Conservation (phyloP, 2,113 vertebrate genomes). For the Leptosomus discolor region DNA sequence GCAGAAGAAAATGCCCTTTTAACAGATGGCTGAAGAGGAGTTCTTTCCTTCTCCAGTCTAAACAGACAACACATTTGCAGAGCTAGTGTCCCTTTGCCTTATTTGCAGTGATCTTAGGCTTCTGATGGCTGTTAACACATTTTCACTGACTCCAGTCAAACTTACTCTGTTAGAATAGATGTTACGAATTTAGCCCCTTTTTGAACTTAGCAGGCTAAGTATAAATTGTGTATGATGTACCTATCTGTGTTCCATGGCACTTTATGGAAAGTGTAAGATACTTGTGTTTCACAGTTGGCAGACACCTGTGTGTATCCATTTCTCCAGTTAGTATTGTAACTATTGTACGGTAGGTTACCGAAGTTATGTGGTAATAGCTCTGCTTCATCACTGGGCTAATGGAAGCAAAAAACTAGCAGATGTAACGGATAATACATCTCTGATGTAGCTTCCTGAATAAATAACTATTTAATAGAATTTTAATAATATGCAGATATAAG, state of each 20-base stretch:
- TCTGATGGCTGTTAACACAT: not conserved
- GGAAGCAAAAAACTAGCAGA: not conserved
- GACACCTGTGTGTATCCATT: not conserved
- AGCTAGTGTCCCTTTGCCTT: not conserved
- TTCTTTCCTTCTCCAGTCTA: not conserved
- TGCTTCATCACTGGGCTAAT: not conserved
- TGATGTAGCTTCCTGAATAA: not conserved
- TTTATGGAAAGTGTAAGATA: not conserved
- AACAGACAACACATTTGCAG: not conserved
- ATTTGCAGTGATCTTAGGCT: not conserved
- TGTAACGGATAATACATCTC: not conserved
- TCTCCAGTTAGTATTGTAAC: not conserved
- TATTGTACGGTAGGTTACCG: not conserved
- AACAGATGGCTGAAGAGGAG: not conserved
- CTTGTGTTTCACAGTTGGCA: not conserved
- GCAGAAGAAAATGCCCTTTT: not conserved
- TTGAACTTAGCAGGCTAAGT: not conserved
- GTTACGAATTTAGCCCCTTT: not conserved
- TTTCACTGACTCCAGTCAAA: not conserved
- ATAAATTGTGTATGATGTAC: not conserved
- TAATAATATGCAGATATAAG: not conserved
- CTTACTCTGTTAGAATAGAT: not conserved
- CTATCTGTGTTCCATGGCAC: not conserved
- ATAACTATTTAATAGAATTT: constrained; percentile 3
- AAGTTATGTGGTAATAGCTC: not conserved